Evolutionary conservation across 2,888 invertebrate genomes (phyloP).

Genomic region (Octonoba sinensis): DNA sequence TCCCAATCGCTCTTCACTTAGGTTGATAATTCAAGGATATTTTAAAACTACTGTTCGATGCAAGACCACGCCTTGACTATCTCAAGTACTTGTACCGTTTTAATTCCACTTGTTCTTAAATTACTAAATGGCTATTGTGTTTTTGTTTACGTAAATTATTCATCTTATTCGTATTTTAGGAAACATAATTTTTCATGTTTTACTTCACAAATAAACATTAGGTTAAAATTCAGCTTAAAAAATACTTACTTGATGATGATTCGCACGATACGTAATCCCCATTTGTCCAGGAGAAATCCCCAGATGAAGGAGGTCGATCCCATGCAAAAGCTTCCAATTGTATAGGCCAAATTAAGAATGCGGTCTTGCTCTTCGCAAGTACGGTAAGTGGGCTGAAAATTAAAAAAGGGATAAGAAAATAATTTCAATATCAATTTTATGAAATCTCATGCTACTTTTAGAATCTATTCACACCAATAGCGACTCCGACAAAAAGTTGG

Average conservation of each 20-base stretch:
- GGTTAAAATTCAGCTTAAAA: background rate
- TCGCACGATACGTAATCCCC: conserved; percentile 65
- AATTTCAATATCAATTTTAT: background rate
- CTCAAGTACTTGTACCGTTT: too few species aligned
- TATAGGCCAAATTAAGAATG: conserved; percentile 66
- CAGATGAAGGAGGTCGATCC: conserved; percentile 66
- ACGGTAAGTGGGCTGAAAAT: conserved; percentile 3
- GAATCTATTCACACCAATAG: too few species aligned
- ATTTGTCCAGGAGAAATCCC: conserved; percentile 66
- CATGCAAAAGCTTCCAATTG: conserved; percentile 66
- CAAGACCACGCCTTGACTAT: too few species aligned
- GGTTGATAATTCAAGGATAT: too few species aligned
- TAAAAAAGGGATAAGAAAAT: background rate
- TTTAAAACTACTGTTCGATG: too few species aligned
- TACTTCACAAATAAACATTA: background rate
- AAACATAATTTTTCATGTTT: too few species aligned
- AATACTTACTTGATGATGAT: conserved; percentile 66
- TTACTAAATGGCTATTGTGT: too few species aligned
- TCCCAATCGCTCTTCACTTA: too few species aligned
- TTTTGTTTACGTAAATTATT: too few species aligned
- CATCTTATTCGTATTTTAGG: too few species aligned
- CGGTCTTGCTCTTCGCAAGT: conserved; percentile 65
- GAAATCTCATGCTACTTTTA: background rate
- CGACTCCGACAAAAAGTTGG: too few species aligned
- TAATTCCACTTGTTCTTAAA: too few species aligned